phyloP scores from a whole-genome alignment of 2,888 invertebrate genomes.

The Dastarcus helophoroides region DNA sequence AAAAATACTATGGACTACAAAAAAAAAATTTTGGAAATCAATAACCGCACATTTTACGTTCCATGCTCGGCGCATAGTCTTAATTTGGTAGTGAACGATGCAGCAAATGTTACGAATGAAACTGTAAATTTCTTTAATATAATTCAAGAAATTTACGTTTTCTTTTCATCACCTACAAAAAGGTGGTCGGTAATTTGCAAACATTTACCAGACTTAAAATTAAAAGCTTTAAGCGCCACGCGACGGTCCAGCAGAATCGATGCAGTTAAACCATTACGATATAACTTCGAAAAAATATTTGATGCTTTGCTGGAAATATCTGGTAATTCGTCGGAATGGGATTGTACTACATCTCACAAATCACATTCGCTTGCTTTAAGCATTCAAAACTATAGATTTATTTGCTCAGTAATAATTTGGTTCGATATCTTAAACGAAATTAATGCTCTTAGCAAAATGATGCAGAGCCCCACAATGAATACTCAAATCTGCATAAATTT shows the following conservation, averaged over 20 bases:
- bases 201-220: slow-evolving; percentile 14
- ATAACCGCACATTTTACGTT: slow-evolving; percentile 20
- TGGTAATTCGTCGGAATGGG: slow-evolving; percentile 11
- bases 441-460: slow-evolving; percentile 18
- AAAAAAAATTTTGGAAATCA: slow-evolving; percentile 17
- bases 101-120: slow-evolving; percentile 15
- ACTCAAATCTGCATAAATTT: slow-evolving; percentile 16
- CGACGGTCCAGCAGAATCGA: slow-evolving; percentile 13
- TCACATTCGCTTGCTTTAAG: slow-evolving; percentile 13
- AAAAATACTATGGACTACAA: slow-evolving; percentile 17
- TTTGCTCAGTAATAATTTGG: slow-evolving; percentile 11
- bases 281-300: slow-evolving; percentile 13
- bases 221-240: slow-evolving; percentile 14
- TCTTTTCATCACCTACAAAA: slow-evolving; percentile 19
- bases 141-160: slow-evolving; percentile 15
- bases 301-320: slow-evolving; percentile 14
- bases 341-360: slow-evolving; percentile 13
- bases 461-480: slow-evolving; percentile 18
- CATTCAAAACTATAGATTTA: slow-evolving; percentile 9
- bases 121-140: slow-evolving; percentile 12
- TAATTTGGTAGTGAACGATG: slow-evolving; percentile 21
- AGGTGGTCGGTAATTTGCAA: slow-evolving; percentile 14
- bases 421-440: too few species aligned
- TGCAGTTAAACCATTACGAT: slow-evolving; percentile 9
- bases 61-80: slow-evolving; percentile 20